Conservation (phyloP, 2,797 vertebrate species). For the Muscicapa striata region DNA sequence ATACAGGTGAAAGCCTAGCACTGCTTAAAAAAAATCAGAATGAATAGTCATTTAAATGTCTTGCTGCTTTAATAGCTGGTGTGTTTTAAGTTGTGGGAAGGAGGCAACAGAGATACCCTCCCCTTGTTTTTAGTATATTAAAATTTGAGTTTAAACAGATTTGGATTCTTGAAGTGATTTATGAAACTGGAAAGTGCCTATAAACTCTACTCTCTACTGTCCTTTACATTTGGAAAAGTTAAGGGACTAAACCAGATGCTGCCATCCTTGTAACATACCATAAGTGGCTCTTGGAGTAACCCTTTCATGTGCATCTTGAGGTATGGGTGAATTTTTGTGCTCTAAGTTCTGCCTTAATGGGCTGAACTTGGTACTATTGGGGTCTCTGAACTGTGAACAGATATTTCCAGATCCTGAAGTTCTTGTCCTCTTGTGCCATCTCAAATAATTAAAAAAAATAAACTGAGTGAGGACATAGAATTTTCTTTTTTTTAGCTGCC, state of each 20-base stretch:
- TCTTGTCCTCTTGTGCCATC: background rate
- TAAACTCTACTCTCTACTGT: background rate
- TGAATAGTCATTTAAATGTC: conserved; percentile 68
- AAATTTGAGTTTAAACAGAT: background rate
- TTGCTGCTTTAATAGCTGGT: conserved; percentile 61
- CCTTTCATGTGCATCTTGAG: background rate
- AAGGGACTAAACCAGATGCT: background rate
- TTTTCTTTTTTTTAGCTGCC: background rate
- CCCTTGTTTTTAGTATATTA: background rate
- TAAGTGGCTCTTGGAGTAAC: background rate
- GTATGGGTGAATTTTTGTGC: background rate
- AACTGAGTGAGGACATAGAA: background rate
- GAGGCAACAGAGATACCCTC: conserved; percentile 19
- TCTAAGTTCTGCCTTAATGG: background rate
- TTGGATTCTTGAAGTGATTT: background rate
- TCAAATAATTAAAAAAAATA: background rate
- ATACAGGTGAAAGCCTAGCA: conserved; percentile 67
- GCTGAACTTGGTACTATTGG: background rate
- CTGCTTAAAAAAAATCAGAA: conserved; percentile 36
- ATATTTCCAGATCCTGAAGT: background rate
- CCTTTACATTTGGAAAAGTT: background rate
- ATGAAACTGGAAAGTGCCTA: background rate
- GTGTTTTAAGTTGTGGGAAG: conserved; percentile 52
- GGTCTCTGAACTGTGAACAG: background rate
- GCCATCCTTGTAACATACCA: rapidly evolving